phyloP scores from a whole-genome alignment of 2,113 vertebrate species.

The Indri indri region DNA sequence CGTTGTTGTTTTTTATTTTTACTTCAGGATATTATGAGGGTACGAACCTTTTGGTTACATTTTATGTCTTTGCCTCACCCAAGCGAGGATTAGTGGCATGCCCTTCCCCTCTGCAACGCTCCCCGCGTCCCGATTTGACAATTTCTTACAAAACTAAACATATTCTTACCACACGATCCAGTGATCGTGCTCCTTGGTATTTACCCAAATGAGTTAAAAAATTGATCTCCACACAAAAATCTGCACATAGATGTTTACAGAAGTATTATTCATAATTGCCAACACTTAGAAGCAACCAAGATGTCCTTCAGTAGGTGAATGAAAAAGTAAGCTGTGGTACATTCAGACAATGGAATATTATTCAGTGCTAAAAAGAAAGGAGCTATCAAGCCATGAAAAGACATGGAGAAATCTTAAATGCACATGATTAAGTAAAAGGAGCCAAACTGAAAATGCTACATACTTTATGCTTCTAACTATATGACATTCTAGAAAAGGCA shows the following conservation, averaged over 20 bases:
- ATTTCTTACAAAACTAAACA: not conserved
- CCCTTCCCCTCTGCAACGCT: no score
- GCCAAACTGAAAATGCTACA: not conserved
- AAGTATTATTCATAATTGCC: not conserved
- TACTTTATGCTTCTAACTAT: not conserved
- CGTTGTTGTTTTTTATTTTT: no score
- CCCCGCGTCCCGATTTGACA: not conserved
- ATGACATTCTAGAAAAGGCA: not conserved
- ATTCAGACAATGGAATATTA: not conserved
- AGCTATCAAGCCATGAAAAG: not conserved
- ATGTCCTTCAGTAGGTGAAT: not conserved
- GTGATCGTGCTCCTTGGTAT: not conserved
- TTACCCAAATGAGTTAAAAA: not conserved
- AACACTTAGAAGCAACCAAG: not conserved
- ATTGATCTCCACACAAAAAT: not conserved
- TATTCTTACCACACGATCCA: not conserved
- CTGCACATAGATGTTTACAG: not conserved
- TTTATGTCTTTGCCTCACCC: no score
- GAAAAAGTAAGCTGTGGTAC: not conserved
- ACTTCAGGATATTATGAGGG: no score
- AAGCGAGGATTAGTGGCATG: no score
- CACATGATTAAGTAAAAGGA: not conserved
- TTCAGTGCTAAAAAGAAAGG: not conserved
- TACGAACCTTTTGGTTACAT: no score
- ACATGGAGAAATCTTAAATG: not conserved